Evolutionary conservation across 2,113 vertebrate species (phyloP).

Genomic region (Stegastes partitus): DNA sequence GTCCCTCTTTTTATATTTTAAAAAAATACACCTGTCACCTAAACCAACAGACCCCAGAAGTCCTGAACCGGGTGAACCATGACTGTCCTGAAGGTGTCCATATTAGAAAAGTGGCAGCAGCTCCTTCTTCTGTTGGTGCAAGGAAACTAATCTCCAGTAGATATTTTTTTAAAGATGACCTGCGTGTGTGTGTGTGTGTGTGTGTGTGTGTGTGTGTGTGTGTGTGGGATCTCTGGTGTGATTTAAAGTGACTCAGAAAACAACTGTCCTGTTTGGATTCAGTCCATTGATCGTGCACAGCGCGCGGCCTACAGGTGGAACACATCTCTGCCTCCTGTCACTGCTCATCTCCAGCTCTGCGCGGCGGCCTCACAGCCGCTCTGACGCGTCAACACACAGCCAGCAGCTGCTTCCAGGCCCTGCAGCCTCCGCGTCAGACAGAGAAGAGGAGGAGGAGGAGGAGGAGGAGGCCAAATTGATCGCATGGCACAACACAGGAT

Average conservation of each 20-base stretch:
- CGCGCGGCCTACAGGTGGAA: slow-evolving; percentile 58
- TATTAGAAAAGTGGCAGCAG: no score
- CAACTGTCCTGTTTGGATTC: slow-evolving; percentile 39
- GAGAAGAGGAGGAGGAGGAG: neutral
- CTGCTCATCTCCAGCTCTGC: slow-evolving; percentile 48
- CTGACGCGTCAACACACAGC: slow-evolving; percentile 59
- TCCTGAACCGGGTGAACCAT: no score
- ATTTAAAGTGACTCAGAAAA: slow-evolving; percentile 31
- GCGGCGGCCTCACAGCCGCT: slow-evolving; percentile 28
- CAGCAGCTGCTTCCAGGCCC: slow-evolving; percentile 42
- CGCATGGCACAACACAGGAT: slow-evolving; percentile 65
- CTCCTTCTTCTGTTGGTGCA: neutral
- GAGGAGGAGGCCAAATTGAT: slow-evolving; percentile 68
- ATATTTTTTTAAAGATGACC: slow-evolving; percentile 12
- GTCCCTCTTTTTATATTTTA: no score
- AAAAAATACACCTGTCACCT: no score
- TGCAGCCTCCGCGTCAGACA: slow-evolving; percentile 57
- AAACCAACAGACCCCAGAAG: no score
- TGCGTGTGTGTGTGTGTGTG: no score
- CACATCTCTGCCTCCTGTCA: slow-evolving; percentile 61
- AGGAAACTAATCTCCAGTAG: neutral
- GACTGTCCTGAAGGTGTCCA: no score
- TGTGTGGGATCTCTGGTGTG: neutral
- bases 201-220: no score
- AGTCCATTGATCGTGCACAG: slow-evolving; percentile 63